Percentiles rank a stretch among this genome's conserved stretches.
Evolutionary conservation across 2,797 vertebrate genomes (phyloP).

Genomic region (Cossypha niveicapilla): DNA sequence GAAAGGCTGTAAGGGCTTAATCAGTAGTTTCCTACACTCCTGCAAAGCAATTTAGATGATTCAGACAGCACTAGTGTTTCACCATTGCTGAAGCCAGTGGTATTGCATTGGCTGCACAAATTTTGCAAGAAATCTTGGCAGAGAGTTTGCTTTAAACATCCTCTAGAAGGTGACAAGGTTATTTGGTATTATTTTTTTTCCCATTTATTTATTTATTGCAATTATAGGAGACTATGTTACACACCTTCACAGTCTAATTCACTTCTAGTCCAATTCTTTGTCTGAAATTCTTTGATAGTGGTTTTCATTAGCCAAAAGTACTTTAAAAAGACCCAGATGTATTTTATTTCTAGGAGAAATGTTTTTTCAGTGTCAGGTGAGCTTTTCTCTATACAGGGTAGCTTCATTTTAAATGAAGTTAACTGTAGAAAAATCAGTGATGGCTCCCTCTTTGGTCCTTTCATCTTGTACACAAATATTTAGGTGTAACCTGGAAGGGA

Average conservation of each 20-base stretch:
- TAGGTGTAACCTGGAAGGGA: background rate
- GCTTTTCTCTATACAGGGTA: background rate
- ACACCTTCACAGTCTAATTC: background rate
- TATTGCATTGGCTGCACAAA: background rate
- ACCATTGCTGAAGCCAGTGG: background rate
- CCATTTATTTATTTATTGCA: background rate
- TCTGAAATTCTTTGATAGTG: background rate
- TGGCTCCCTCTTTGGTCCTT: background rate
- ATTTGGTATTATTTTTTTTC: background rate
- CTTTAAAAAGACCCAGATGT: background rate
- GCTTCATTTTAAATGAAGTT: background rate
- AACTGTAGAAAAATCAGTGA: background rate
- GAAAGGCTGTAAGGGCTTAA: background rate
- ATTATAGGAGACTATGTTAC: background rate
- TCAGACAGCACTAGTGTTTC: background rate
- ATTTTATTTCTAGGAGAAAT: background rate
- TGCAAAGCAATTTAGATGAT: background rate
- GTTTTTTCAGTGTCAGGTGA: background rate
- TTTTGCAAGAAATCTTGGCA: background rate
- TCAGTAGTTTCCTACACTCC: background rate
- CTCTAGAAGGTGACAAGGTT: background rate
- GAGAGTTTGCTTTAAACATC: background rate
- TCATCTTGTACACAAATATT: background rate
- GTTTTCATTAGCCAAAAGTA: background rate
- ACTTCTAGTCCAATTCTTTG: background rate